A percentile compares a stretch with the other conserved stretches of the same genome.
phyloP scores from a whole-genome alignment of 2,888 invertebrate species.

The Caenorhabditis sulstoni region DNA sequence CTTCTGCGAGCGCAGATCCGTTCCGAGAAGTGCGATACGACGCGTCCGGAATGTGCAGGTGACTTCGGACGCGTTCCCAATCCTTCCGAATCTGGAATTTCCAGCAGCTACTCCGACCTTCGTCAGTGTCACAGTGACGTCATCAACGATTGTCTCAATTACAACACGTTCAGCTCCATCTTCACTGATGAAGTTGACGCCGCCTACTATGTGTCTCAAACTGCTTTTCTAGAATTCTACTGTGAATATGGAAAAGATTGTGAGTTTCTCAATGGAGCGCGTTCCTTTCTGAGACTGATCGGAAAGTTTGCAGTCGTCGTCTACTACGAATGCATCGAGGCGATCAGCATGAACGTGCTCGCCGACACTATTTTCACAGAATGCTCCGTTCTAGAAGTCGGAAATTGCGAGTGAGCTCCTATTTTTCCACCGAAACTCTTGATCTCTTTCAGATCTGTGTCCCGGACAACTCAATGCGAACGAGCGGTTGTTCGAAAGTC shows the following conservation, averaged over 20 bases:
- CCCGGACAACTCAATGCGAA: conserved; percentile 53
- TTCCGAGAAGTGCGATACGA: conserved; percentile 37
- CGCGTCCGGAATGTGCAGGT: conserved; percentile 52
- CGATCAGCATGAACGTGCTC: conserved; percentile 40
- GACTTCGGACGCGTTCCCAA: background rate
- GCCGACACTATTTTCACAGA: conserved; percentile 49
- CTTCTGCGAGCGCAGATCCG: conserved; percentile 29
- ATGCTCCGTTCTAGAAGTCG: conserved; percentile 51
- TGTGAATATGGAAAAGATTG: conserved; percentile 48
- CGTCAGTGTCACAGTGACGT: conserved; percentile 47
- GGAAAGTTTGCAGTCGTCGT: conserved; percentile 33
- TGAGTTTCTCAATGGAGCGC: conserved; percentile 20
- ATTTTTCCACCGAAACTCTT: too few relatives aligned
- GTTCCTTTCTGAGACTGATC: background rate
- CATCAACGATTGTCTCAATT: conserved; percentile 48
- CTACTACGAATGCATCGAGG: conserved; percentile 51
- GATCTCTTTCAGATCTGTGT: conserved; percentile 48
- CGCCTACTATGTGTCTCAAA: conserved; percentile 49
- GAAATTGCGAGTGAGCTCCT: conserved; percentile 57
- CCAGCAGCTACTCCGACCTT: conserved; percentile 33
- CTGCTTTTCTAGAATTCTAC: conserved; percentile 52
- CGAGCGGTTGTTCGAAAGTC: conserved; percentile 50
- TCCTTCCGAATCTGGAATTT: background rate
- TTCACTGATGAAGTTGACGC: conserved; percentile 44
- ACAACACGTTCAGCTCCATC: conserved; percentile 47